Evolutionary conservation across 2,113 vertebrate genomes (phyloP).

Genomic region (Scomber japonicus): DNA sequence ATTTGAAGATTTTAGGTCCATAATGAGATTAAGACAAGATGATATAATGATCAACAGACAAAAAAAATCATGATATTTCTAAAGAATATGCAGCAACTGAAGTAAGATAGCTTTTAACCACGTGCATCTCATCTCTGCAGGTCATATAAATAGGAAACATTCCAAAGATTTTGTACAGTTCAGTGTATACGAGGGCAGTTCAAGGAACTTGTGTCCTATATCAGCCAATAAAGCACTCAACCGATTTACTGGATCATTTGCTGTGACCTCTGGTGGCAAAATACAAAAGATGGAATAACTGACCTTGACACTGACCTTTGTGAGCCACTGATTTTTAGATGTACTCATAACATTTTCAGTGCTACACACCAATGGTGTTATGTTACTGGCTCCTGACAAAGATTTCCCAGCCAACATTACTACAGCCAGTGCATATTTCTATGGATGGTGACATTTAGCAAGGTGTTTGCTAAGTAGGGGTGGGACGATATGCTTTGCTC

Average conservation of each 20-base stretch:
- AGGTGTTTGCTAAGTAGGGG: too few relatives aligned
- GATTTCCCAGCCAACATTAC: constrained; percentile 9
- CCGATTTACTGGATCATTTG: constrained; percentile 52
- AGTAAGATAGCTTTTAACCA: constrained; percentile 10
- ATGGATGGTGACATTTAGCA: not conserved
- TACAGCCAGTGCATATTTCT: constrained; percentile 13
- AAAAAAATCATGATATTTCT: constrained; percentile 17
- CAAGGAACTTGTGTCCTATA: constrained; percentile 53
- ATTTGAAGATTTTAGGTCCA: constrained; percentile 5
- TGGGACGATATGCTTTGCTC: too few relatives aligned
- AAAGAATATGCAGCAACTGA: constrained; percentile 13
- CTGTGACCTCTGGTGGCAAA: constrained; percentile 47
- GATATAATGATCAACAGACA: constrained; percentile 1
- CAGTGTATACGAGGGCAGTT: constrained; percentile 22
- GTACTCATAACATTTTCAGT: constrained; percentile 29
- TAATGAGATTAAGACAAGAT: constrained; percentile 37
- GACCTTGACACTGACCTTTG: constrained; percentile 55
- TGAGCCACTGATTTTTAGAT: constrained; percentile 40
- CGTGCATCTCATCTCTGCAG: not conserved
- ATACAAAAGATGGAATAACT: constrained; percentile 48
- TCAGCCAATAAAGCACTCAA: constrained; percentile 63
- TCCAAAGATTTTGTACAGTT: constrained; percentile 17
- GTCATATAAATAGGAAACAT: constrained; percentile 27
- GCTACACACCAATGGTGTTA: constrained; percentile 14
- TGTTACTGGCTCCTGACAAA: constrained; percentile 14